phyloP scores from a whole-genome alignment of 2,113 vertebrate species.

The Cyprinodon variegatus region DNA sequence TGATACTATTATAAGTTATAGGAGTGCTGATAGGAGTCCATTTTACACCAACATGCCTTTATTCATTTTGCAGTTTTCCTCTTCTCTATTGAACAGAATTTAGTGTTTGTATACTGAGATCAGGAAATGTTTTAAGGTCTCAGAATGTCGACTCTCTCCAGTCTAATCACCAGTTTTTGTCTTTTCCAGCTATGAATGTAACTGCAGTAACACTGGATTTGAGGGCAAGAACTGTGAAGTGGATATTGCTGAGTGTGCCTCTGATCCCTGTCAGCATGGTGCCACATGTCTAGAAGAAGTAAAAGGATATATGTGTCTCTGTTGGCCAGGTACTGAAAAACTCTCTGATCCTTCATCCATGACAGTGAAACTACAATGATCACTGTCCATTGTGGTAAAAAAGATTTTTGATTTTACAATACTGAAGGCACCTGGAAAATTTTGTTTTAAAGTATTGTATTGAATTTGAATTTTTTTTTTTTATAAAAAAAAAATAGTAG shows the following conservation, averaged over 20 bases:
- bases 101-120: background rate
- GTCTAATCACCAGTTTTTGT: conserved; percentile 2
- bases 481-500: too few relatives aligned
- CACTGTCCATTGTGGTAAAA: background rate
- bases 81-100: background rate
- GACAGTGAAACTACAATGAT: background rate
- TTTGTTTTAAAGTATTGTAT: background rate
- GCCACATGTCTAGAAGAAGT: conserved; percentile 85
- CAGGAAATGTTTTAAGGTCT: background rate
- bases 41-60: background rate
- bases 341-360: background rate
- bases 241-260: conserved; percentile 91
- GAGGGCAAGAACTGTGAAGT: conserved; percentile 85
- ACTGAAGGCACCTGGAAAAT: background rate
- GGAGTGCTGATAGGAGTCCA: too few relatives aligned
- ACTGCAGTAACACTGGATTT: conserved; percentile 88
- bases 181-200: conserved; percentile 84
- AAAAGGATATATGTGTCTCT: conserved; percentile 85
- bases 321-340: conserved; percentile 86
- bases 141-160: background rate
- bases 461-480: too few relatives aligned
- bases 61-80: background rate
- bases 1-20: too few relatives aligned
- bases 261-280: conserved; percentile 86
- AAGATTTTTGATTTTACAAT: too few relatives aligned